Evolutionary conservation across 1,140 invertebrate species (phyloP).

Genomic region (Drosophila yakuba): DNA sequence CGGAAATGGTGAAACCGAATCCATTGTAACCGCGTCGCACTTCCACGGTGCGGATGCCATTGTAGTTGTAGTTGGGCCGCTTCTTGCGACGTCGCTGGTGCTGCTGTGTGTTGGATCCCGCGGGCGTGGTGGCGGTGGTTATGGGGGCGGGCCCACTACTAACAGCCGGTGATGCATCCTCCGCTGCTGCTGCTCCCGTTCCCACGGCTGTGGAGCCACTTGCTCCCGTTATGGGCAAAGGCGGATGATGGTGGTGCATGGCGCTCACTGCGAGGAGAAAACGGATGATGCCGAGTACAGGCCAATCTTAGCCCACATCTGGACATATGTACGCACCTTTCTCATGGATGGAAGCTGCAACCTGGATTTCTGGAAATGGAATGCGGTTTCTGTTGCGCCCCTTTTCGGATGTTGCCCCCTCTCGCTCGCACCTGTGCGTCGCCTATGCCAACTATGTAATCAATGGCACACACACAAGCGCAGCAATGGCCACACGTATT

Average conservation of each 20-base stretch:
- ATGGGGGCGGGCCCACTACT: conserved; percentile 16
- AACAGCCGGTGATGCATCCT: conserved; percentile 19
- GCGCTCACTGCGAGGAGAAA: conserved; percentile 43
- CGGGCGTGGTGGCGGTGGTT: conserved; percentile 12
- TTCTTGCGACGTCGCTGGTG: conserved; percentile 84
- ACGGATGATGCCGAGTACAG: conserved; percentile 9
- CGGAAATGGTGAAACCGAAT: conserved; percentile 97
- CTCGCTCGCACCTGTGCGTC: conserved; percentile 41
- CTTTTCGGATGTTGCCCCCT: conserved; percentile 42
- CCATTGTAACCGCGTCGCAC: conserved; percentile 93
- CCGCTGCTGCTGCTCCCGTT: neutral
- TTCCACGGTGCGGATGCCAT: conserved; percentile 91
- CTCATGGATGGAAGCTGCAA: conserved; percentile 61
- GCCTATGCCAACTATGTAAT: conserved; percentile 46
- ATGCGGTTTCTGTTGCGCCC: conserved; percentile 69
- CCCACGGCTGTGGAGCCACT: conserved; percentile 1
- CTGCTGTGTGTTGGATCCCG: conserved; percentile 29
- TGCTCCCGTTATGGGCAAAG: conserved; percentile 64
- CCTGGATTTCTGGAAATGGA: conserved; percentile 64
- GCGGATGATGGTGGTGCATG: conserved; percentile 78
- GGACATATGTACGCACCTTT: conserved; percentile 64
- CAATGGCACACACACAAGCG: conserved; percentile 47
- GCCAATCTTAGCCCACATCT: conserved; percentile 30
- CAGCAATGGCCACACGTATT: conserved; percentile 50
- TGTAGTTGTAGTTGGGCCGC: conserved; percentile 82